Conservation (phyloP, 2,888 invertebrate species). For the Cyrtodaria siliqua region DNA sequence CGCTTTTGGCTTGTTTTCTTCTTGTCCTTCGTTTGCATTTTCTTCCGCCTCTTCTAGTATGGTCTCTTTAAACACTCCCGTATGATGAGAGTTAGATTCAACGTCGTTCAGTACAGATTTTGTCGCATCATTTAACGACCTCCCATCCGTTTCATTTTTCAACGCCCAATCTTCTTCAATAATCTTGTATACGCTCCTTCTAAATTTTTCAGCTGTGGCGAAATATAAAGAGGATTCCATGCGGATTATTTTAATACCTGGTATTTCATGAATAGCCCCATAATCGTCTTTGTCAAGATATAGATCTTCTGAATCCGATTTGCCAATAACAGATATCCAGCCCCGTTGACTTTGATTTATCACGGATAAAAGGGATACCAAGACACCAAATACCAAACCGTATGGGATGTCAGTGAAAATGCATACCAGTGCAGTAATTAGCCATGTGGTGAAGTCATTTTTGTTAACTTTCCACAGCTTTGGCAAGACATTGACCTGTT, state of each 20-base stretch:
- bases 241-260: conserved; percentile 79
- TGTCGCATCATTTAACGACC: too few relatives aligned
- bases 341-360: conserved; percentile 78
- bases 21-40: background rate
- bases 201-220: conserved; percentile 82
- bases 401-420: conserved; percentile 80
- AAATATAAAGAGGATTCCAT: conserved; percentile 83
- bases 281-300: conserved; percentile 71
- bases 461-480: conserved; percentile 92
- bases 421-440: conserved; percentile 63
- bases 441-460: conserved; percentile 89
- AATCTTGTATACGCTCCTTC: conserved; percentile 73
- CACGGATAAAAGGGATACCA: conserved; percentile 74
- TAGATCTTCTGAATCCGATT: conserved; percentile 67
- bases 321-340: conserved; percentile 73
- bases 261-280: conserved; percentile 72
- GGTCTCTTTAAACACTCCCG: conserved; percentile 18
- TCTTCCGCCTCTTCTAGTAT: conserved; percentile 43
- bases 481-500: conserved; percentile 90
- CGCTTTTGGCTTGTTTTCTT: background rate
- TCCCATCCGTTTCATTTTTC: too few relatives aligned
- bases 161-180: conserved; percentile 58
- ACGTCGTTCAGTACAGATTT: background rate
- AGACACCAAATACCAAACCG: conserved; percentile 79
- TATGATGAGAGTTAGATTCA: background rate